These are phyloP conservation scores for Onthophagus taurus DNA, from an alignment of 1,140 invertebrate species.

Conservation along the genomic window DNA sequence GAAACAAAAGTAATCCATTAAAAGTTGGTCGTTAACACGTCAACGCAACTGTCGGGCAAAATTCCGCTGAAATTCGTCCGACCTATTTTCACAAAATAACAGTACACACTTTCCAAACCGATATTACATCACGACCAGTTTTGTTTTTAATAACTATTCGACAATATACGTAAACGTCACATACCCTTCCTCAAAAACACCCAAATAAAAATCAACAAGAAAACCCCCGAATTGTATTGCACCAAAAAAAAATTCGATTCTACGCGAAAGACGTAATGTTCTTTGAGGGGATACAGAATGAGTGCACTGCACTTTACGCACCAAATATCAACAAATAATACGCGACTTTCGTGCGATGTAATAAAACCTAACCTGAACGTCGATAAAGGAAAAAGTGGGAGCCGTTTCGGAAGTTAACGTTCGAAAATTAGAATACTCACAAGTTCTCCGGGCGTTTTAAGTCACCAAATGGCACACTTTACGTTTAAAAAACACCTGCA, in stretches of 20 bases:
- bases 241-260: too few relatives aligned
- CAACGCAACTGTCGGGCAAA: too few relatives aligned
- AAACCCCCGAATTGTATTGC: too few relatives aligned
- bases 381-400: slow-evolving; percentile 1
- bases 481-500: slow-evolving; percentile 37
- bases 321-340: slow-evolving; percentile 34
- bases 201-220: too few relatives aligned
- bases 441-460: slow-evolving; percentile 20
- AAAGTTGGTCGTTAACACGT: too few relatives aligned
- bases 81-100: slow-evolving; percentile 16
- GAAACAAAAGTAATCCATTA: too few relatives aligned
- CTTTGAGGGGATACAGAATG: too few relatives aligned
- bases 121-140: slow-evolving; percentile 15
- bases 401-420: neutral
- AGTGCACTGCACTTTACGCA: slow-evolving; percentile 34
- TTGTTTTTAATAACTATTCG: too few relatives aligned
- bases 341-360: slow-evolving; percentile 6
- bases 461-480: slow-evolving; percentile 27
- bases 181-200: too few relatives aligned
- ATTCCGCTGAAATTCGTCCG: slow-evolving; percentile 8
- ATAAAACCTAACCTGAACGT: slow-evolving; percentile 13
- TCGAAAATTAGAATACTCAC: neutral
- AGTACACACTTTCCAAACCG: slow-evolving; percentile 15
- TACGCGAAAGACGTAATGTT: too few relatives aligned
- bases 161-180: too few relatives aligned